Base-by-base conservation (phyloP, 2,888 invertebrate species). In the Lysandra coridon region DNA sequence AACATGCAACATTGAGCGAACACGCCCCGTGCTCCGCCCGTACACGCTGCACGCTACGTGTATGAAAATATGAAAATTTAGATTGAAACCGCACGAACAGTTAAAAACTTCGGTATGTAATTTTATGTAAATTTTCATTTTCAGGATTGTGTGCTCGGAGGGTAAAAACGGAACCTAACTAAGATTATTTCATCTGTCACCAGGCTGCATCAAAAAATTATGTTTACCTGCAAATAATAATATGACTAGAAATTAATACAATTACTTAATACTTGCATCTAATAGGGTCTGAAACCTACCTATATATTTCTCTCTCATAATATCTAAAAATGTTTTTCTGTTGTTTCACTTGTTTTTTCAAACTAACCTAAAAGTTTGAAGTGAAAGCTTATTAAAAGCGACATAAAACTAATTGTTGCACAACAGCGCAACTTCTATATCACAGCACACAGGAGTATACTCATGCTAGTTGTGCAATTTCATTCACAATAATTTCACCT, bases 401-500 rank as follows among this genome's bases (percentile, higher is more conserved):
- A 57, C 57, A 57, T 57, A 57, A 57, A 57, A 17, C 4, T 53
- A 53, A 53, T 53, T 53, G 53, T 14, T 53, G 14, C 53, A 53
- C 53, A 53, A 53, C 53, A 53, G 53, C 53, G 53, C 14, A 53
- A 53, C 53, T 53, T 44, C 10, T 10, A 7, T 44, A 53, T 60
- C n/a, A 60, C 62, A 23, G 6, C 23, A 5, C 53, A 12, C 53
- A 14, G 53, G 53, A 53, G 53, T 53, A 62, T 62, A 62, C 62
- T 33, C 33, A 69, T 4, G 33, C 14, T 69, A 69, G 69, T 69
- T 69, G 2, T 33, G 37, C 69, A 33, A 69, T 64, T 64, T 64
- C 64, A 64, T 7, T 69, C 69, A 33, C 69, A 69, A 37, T 69
- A 37, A 69, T 69, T 69, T 33, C 12, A 33, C 69, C 33, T 69